Base-by-base conservation (phyloP, 2,888 invertebrate species). In the Pristionchus fissidentatus region DNA sequence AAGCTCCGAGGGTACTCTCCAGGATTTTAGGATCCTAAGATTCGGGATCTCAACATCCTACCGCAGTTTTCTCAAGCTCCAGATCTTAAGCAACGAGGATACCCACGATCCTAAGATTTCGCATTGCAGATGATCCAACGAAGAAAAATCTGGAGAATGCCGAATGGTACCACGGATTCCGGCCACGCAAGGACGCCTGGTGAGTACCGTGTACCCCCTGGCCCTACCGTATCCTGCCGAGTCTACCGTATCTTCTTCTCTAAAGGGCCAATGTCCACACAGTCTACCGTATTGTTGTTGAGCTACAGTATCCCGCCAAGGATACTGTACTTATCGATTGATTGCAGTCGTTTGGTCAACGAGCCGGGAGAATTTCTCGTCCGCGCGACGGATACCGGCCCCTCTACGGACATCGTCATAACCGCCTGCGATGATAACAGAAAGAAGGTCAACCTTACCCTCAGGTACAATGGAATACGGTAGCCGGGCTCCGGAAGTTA, bases 281-380 rank as follows among this genome's bases (percentile, higher is more conserved):
- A 38, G n/a, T 10, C 70, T 70, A 70, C 41, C 38, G 70, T 70
- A 66, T n/a, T n/a, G n/a, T n/a, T 13, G 3, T 7, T 46, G n/a
- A n/a, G n/a, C n/a, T n/a, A n/a, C 75, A 3, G 75, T 8, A 43
- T 75, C n/a, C 52, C 3, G 10, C 29, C 52, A 3, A 15, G 10
- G 10, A 15, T 52, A 77, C 29, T 4, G 49, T 52, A 32, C 38
- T 22, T 22, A n/a, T n/a, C n/a, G n/a, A n/a, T 32, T 29, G 2
- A 62, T 29, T 49, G 3, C 78, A 85, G 85, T 35, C n/a, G 46
- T 29, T 55, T 86, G 46, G 84, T 88, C 46, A 43, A 26, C 5
- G 60, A 85, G 22, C 83, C 78, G 26, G 90, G 90, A 35, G 88
- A 88, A 62, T 90, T 86, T 79, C 78, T 89, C 22, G 87, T 90